Evolutionary conservation across 2,113 vertebrate species (phyloP).

Genomic region (Indicator maculatus): DNA sequence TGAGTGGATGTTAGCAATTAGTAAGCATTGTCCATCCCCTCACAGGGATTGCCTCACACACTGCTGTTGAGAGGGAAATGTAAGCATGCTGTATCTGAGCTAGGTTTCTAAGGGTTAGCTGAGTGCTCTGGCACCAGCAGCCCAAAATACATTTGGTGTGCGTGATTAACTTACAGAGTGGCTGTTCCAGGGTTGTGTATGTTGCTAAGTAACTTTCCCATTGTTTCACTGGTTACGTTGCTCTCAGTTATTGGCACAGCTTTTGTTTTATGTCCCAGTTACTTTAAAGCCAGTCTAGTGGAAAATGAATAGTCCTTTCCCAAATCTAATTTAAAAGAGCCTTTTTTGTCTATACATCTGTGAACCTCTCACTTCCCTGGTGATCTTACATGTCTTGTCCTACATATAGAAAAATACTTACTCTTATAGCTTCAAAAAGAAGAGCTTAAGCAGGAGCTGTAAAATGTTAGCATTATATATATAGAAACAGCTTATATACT

Average conservation of each 20-base stretch:
- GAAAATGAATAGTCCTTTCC: conserved; percentile 7
- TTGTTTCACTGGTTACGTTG: conserved; percentile 45
- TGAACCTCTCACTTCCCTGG: background rate
- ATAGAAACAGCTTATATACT: background rate
- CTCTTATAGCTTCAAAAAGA: background rate
- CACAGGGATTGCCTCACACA: conserved; percentile 21
- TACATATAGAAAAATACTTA: background rate
- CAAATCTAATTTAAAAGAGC: background rate
- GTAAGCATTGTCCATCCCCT: background rate
- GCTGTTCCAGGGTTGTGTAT: conserved; percentile 17
- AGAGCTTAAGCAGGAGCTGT: background rate
- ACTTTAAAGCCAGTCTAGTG: background rate
- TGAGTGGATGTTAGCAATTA: conserved; percentile 23
- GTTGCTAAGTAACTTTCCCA: conserved; percentile 59
- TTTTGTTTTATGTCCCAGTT: conserved; percentile 4
- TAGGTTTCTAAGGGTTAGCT: background rate
- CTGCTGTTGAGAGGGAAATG: conserved; percentile 25
- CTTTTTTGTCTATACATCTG: background rate
- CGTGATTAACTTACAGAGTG: conserved; percentile 4
- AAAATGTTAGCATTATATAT: background rate
- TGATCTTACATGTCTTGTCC: background rate
- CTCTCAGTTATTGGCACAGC: conserved; percentile 52
- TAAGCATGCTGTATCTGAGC: background rate
- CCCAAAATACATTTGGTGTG: conserved; percentile 44
- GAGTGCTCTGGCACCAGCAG: conserved; percentile 36